These are phyloP conservation scores for Eufriesea mexicana DNA, from an alignment of 1,140 invertebrate species.

Conservation along the genomic window DNA sequence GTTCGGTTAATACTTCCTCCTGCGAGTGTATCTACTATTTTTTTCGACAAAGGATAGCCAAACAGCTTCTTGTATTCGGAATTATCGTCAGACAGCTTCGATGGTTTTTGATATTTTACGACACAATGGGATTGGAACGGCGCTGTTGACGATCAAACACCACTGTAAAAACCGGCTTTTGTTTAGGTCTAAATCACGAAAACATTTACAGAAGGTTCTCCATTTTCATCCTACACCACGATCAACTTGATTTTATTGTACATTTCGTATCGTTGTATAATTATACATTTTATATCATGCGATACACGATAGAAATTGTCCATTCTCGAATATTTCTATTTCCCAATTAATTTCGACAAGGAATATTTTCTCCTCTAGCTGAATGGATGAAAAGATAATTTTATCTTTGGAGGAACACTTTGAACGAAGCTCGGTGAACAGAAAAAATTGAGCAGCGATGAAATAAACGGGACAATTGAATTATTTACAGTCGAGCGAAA, in stretches of 20 bases:
- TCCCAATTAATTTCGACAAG: not conserved
- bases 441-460: not conserved
- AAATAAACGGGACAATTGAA: not conserved
- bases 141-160: not conserved
- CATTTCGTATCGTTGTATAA: no score
- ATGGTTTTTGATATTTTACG: slow-evolving; percentile 10
- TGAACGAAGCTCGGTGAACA: not conserved
- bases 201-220: not conserved
- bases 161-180: no score
- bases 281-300: no score
- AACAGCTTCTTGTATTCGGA: not conserved
- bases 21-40: not conserved
- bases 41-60: not conserved
- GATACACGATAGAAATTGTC: not conserved
- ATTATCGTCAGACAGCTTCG: not conserved
- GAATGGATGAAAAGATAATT: no score
- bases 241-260: no score
- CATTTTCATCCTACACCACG: no score
- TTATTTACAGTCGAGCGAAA: not conserved
- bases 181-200: not conserved
- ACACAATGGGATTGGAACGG: not conserved
- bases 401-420: no score
- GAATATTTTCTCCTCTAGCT: no score
- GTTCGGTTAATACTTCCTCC: not conserved
- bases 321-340: not conserved